Base-by-base conservation (phyloP, 2,888 invertebrate species). In the Melanargia galathea region DNA sequence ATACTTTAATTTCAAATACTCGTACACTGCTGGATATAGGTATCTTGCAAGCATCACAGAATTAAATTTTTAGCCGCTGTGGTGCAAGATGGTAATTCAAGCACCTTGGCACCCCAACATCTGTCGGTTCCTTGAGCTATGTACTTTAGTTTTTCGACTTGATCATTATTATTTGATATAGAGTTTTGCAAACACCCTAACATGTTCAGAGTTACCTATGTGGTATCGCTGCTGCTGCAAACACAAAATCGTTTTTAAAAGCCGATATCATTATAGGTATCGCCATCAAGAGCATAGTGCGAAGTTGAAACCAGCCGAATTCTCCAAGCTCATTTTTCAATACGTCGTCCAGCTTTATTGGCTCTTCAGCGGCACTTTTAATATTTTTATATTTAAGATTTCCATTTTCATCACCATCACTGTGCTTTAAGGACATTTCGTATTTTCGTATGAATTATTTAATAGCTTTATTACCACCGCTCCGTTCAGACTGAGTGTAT, bases 301-400 rank as follows among this genome's bases (percentile, higher is more conserved):
- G 75, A 18, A 93, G 74, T 82, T 95, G 96, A 80, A 93, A 95
- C 68, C 88, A 88, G n/a, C 94, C 95, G 68, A 94, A 93, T 77
- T 94, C 93, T 0, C 94, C 94, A 68, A 94, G 13, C 20, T 57
- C 57, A 20, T 30, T 20, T 18, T 5, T 57, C 20, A 57, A 33
- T 18, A 57, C 18, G 13, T 57, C 45, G 4, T 57, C 57, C 10
- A 45, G 45, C 8, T 26, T 18, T 11, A 54, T 38, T 16, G 38
- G n/a, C 2, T 38, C 38, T 24, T 38, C 51, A 10, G 16, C 10
- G 16, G 20, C 45, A 46, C 11, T 8, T 7, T 22, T 11, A 20
- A 3, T 16, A 4, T 30, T 49, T 6, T 30, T n/a, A n/a, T n/a
- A 18, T 18, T 51, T 7, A 18, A 10, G 18, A 11, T 16, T 16